A percentile compares a stretch with the other conserved stretches of the same genome.
phyloP scores from a whole-genome alignment of 2,888 invertebrate genomes.

The Lithophane socia region DNA sequence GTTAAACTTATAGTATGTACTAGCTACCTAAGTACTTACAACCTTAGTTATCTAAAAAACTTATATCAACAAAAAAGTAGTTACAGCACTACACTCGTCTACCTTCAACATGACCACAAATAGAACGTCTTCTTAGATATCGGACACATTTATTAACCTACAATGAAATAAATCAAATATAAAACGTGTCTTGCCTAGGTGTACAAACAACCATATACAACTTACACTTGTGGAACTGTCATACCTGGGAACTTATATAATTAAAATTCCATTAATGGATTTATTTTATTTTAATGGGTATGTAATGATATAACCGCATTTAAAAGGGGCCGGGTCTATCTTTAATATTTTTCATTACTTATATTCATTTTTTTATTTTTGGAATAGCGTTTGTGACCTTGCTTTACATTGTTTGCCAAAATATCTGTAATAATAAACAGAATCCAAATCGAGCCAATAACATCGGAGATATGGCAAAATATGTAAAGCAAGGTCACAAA shows the following conservation, averaged over 20 bases:
- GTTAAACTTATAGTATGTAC: background rate
- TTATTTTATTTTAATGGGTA: too few relatives aligned
- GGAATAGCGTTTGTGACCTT: too few relatives aligned
- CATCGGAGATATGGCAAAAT: too few relatives aligned
- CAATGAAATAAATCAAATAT: constrained; percentile 5
- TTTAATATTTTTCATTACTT: too few relatives aligned
- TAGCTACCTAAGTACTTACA: background rate
- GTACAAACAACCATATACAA: background rate
- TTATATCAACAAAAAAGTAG: constrained; percentile 9
- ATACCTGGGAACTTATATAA: constrained; percentile 1
- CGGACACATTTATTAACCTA: constrained; percentile 30
- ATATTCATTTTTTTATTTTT: too few relatives aligned
- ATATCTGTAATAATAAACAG: too few relatives aligned
- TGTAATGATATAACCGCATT: too few relatives aligned
- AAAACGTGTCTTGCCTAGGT: background rate
- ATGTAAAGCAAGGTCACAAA: too few relatives aligned
- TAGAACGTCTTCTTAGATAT: constrained; percentile 58
- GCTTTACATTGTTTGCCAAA: too few relatives aligned
- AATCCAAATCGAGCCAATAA: too few relatives aligned
- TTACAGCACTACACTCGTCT: constrained; percentile 27
- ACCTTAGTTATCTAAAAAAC: constrained; percentile 9
- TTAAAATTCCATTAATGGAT: constrained; percentile 48
- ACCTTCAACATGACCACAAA: constrained; percentile 58
- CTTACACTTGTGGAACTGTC: background rate
- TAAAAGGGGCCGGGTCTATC: too few relatives aligned